Base-by-base conservation (phyloP, 37 sponge, comb jelly and placozoan genomes). In the Theonella swinhoei region DNA sequence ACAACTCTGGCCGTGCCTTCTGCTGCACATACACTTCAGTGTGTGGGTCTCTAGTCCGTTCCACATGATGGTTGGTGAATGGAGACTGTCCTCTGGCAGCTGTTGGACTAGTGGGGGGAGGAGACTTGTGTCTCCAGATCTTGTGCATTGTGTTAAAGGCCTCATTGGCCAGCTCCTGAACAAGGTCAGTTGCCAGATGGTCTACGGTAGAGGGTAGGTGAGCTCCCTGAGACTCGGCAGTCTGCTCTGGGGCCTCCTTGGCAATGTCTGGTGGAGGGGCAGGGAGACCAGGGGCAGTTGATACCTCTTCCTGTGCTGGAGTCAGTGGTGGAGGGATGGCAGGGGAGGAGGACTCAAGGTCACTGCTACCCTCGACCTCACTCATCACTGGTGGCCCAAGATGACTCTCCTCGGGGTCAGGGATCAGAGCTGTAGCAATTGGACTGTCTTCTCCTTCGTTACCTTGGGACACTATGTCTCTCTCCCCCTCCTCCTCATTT, bases 121-220 rank as follows among this genome's bases (percentile, higher is more conserved):
- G n/a, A 8, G 58, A 7, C 76, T 14, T 7, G 54, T 47, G 54
- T 47, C 39, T 68, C 74, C 81, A 66, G 9, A 80, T 79, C 65
- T 54, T 30, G 65, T 80, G 75, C 73, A 90, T 79, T 1, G 76
- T 79, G 62, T 76, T 70, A 38, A 60, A 80, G 0, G 88, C 88
- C 42, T 86, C 91, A 42, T 86, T 86, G 32, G 82, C 72, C 58
- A 91, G 60, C 54, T 91, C 81, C 73, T 78, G 78, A 34, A 67
- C 87, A 28, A 91, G 61, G 23, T 76, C 88, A 36, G 81, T 65
- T 0, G 72, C 31, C 0, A 83, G 31, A 22, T 25, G 25, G 8
- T 77, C 54, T 14, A 40, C 75, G 54, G 17, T 54, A 8, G 71
- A 34, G 19, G 22, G 5, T 5, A 35, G 71, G 71, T 70, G 39